Evolutionary conservation across 2,113 vertebrate species (phyloP), one percentile per base, ranked within the genome.

Genomic region (Eubucco bourcierii): DNA sequence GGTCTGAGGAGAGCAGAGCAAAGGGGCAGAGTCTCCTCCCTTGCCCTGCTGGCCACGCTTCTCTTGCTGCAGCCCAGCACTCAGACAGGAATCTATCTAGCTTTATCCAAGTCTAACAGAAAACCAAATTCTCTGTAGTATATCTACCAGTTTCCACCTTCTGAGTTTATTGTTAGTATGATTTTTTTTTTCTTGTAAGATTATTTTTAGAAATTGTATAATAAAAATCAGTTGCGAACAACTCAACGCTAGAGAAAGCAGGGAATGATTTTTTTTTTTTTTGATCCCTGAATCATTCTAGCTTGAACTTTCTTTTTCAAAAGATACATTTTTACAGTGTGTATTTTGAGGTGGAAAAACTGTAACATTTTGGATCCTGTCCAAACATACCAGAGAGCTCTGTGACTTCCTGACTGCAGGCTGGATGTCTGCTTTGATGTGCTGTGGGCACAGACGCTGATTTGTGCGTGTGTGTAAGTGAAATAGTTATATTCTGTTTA

Each of bases 71-170:
- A 37, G 37, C 37, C 37, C 37, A 37, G 37, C 37, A 37, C 37
- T 37, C 10, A 10, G 37, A 10, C 37, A 37, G 37, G 25, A 66
- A 27, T 13, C 23, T 19, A 5, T 89, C 79, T 47, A 55, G 13
- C 10, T 92, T 84, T 39, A 53, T 65, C 20, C 25, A 24, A 8
- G 3, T 53, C 13, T 33, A 13, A 31, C 34, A 34, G 39, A 76
- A 74, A 77, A 70, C 8, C 1, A 8, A 7, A 24, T 59, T 77
- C 10, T 66, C 18, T 67, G 31, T 29, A 24, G 15, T 44, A 5
- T 27, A 52, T 52, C 46, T 39, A 59, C 29, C 5, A 28, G 1
- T 63, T 66, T 44, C 59, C 61, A 3, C 0, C 0, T 76, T 78
- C 37, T 88, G 52, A 77, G 10, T 3, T 7, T 56, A 4, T 17